Evolutionary conservation across 2,888 invertebrate genomes (phyloP), one percentile per base, ranked within the genome.

Genomic region (Erebia aethiops): DNA sequence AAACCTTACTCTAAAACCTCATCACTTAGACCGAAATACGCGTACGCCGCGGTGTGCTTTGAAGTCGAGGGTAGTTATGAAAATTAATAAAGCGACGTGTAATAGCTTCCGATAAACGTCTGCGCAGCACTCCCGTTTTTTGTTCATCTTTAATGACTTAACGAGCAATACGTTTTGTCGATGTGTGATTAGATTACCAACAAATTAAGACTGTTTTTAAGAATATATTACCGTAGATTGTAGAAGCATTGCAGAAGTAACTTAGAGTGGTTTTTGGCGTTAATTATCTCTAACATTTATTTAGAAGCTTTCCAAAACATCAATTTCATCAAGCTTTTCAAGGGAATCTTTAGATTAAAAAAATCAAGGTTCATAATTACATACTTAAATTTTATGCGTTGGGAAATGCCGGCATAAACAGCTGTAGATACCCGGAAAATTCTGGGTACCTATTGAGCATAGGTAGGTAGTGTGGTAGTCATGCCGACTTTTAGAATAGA

Each of bases 61-160:
- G 91, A 93, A 87, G 89, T 91, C 85, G 81, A 85, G 90, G 91
- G 91, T 91, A 91, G 92, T 92, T 92, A 92, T 90, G 91, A 83
- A 92, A 92, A 92, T 92, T 92, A 92, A 92, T 93, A 92, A 92
- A 92, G 87, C 85, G 87, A 86, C 88, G 80, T 88, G 89, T 93
- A 92, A 93, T 92, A 89, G 91, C 92, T 92, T 92, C 92, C 92
- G 92, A 92, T 91, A 90, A 91, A 81, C 83, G 82, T 81, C 80
- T 79, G 84, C 81, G 79, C 83, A 79, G 81, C 82, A 83, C 74
- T 76, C 73, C 63, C 71, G 73, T 79, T 79, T 82, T 79, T 79
- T 78, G 76, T 74, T 70, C 67, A 64, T 74, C 63, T 75, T 77
- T 79, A 79, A 78, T 78, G 76, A 81, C 75, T 77, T 80, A 78